Base-by-base conservation (phyloP, 2,113 vertebrate species). In the Rhinichthys klamathensis region DNA sequence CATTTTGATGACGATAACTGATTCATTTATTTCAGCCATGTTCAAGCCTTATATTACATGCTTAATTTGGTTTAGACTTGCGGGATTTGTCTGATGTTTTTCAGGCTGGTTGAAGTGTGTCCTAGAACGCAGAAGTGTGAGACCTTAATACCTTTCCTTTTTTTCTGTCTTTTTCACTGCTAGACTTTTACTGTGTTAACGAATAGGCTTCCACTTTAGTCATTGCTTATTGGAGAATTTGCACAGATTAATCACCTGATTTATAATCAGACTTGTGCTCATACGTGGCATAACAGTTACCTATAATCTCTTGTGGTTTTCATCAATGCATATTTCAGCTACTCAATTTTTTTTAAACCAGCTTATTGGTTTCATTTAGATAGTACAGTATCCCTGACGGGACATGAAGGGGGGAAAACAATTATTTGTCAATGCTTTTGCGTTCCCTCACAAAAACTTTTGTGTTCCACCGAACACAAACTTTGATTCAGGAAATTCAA, bases 261-360 rank as follows among this genome's bases (percentile, higher is more conserved):
- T 54, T 69, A 81, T 32, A 81, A 81, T 65, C 60, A 67, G 60
- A 80, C 60, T 65, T 30, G n/a, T 44, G 78, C n/a, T 80, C 60
- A 7, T 80, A 18, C 41, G 1, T 65, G 30, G 18, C 18, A 8
- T 30, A 63, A 41, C 13, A 30, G 41, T 67, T 80, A 67, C 60
- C 79, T 41, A 13, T 80, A 80, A 67, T 67, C 60, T 80, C 60
- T 67, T 81, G 41, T 81, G 78, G 38, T 67, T 81, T 81, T 51
- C 78, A 65, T 46, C 65, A 7, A 49, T 61, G 60, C 78, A 13
- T 49, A 65, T 13, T 46, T 25, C 4, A 65, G 38, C 38, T 46
- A 65, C 35, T 44, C 12, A 2, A 25, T 27, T 35, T 72, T 38
- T 72, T 44, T 23, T 27, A 1, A 27, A 81, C 8, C n/a, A 18